These are phyloP conservation scores for Calyptommatus sinebrachiatus DNA, from an alignment of 2,113 vertebrate genomes.

Conservation along the genomic window DNA sequence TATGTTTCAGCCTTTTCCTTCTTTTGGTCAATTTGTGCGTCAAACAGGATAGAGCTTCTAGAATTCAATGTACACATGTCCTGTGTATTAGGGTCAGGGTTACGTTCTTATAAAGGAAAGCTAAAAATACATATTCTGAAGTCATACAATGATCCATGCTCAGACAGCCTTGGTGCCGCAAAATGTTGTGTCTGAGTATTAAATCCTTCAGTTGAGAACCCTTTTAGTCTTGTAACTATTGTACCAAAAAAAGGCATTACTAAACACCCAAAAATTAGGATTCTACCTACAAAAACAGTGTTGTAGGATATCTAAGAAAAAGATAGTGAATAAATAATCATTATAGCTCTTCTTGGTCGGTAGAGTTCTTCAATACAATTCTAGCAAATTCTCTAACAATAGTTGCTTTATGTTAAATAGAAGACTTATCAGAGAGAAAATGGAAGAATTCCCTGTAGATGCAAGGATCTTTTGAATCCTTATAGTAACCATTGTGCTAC, in stretches of 20 bases:
- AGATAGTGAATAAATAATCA: not conserved
- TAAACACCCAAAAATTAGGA: not conserved
- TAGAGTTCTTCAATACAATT: not conserved
- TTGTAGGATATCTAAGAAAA: not conserved
- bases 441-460: too few relatives aligned
- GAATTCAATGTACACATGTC: conserved; percentile 2
- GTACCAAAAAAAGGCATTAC: not conserved
- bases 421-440: too few relatives aligned
- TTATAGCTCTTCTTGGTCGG: not conserved
- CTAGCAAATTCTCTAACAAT: not conserved
- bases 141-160: not conserved
- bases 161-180: not conserved
- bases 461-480: not conserved
- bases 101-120: not conserved
- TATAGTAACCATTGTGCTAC: not conserved
- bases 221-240: not conserved
- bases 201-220: not conserved
- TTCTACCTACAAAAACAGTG: not conserved
- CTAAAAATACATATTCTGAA: conserved; percentile 19
- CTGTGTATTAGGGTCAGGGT: conserved; percentile 9
- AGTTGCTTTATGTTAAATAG: not conserved
- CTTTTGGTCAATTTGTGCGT: not conserved
- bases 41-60: conserved; percentile 33
- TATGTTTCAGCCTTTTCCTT: conserved; percentile 45
- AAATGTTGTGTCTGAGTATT: not conserved